Percentiles rank a stretch among this genome's conserved stretches.
phyloP scores from a whole-genome alignment of 2,797 vertebrate species.

The Xenops minutus region DNA sequence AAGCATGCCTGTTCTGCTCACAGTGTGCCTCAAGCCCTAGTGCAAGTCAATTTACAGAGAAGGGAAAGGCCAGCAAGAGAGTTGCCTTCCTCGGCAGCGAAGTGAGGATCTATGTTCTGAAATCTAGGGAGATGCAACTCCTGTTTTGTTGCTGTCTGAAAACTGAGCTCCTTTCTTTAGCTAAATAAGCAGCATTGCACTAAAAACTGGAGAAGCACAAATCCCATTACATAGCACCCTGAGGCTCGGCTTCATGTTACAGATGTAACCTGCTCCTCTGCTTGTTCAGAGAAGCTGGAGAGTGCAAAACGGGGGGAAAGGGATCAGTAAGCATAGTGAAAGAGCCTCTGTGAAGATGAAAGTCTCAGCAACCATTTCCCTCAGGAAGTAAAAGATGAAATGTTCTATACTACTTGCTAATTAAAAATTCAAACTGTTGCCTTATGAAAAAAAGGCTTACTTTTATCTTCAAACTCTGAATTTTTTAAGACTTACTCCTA shows the following conservation, averaged over 20 bases:
- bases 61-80: not conserved
- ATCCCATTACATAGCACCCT: conserved; percentile 46
- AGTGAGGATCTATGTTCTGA: not conserved
- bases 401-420: conserved; percentile 2
- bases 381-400: conserved; percentile 24
- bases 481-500: not conserved
- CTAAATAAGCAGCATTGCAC: conserved; percentile 37
- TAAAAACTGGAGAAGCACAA: conserved; percentile 52
- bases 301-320: not conserved
- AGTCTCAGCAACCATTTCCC: conserved; percentile 36
- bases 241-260: conserved; percentile 49
- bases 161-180: conserved; percentile 35
- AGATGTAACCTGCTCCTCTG: not conserved
- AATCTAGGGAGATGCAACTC: not conserved
- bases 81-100: not conserved
- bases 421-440: conserved; percentile 20
- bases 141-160: conserved; percentile 21
- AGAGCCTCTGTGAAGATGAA: conserved; percentile 50
- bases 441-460: not conserved
- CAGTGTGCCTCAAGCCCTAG: not conserved
- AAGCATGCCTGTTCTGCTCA: not conserved
- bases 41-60: not conserved
- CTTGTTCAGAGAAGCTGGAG: conserved; percentile 28
- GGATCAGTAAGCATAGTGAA: conserved; percentile 38
- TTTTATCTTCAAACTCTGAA: conserved; percentile 12